Evolutionary conservation across 2,113 vertebrate genomes (phyloP).

Genomic region (Pheucticus melanocephalus): DNA sequence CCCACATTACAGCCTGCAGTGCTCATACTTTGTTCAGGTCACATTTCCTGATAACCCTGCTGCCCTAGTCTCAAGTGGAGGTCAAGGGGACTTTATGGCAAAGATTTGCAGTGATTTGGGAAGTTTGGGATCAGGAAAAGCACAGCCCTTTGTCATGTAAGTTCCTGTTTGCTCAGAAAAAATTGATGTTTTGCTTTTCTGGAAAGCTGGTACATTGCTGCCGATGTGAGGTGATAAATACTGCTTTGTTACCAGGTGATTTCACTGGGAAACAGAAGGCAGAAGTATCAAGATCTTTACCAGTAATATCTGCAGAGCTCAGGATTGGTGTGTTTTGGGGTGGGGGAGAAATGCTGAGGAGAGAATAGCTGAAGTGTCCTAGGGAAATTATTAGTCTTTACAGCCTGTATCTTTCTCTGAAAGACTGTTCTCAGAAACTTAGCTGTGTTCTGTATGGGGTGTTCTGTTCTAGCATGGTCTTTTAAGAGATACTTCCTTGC

Average conservation of each 20-base stretch:
- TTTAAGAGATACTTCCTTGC: not conserved
- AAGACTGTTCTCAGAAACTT: not conserved
- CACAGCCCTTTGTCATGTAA: fast-evolving
- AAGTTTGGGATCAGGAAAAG: not conserved
- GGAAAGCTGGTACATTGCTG: not conserved
- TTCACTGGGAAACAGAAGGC: not conserved
- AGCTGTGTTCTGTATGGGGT: not conserved
- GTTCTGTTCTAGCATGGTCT: not conserved
- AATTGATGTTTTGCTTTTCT: not conserved
- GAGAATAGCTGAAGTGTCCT: not conserved
- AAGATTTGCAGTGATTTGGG: not conserved
- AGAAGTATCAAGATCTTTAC: not conserved
- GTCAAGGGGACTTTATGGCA: not conserved
- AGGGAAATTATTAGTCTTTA: not conserved
- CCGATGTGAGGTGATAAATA: not conserved
- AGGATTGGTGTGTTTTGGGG: not conserved
- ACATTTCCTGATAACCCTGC: not conserved
- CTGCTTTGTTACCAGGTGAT: not conserved
- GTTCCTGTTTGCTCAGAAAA: not conserved
- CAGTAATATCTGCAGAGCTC: not conserved
- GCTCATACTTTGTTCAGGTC: not conserved
- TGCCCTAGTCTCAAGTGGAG: not conserved
- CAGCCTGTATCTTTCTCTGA: not conserved
- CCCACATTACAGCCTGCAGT: not conserved
- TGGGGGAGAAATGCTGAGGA: not conserved